These are phyloP conservation scores for Polyergus mexicanus DNA, from an alignment of 1,140 invertebrate species.

Conservation along the genomic window DNA sequence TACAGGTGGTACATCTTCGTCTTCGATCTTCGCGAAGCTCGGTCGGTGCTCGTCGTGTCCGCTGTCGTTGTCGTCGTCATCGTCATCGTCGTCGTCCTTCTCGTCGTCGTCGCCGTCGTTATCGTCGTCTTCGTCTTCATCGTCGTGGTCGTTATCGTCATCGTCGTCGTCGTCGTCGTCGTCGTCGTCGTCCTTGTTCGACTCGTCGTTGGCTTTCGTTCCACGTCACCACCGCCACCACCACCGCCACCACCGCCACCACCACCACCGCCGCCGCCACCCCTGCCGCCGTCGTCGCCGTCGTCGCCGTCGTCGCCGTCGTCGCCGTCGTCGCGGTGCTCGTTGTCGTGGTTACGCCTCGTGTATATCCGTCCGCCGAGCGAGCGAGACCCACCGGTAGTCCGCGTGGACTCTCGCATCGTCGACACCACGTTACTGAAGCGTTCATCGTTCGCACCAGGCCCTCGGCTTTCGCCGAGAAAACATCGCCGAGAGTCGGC, in stretches of 20 bases:
- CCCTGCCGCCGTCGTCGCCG: background rate
- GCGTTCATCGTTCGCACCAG: background rate
- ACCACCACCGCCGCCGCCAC: background rate
- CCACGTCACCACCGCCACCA: constrained; percentile 15
- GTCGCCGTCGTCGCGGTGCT: constrained; percentile 37
- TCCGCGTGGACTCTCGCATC: constrained; percentile 30
- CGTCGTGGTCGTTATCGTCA: background rate
- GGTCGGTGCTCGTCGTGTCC: constrained; percentile 35
- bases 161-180: constrained; percentile 23
- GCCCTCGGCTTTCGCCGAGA: background rate
- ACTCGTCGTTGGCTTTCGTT: constrained; percentile 33
- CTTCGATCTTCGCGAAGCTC: constrained; percentile 70
- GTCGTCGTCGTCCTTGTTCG: constrained; percentile 50
- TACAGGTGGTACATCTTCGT: constrained; percentile 85
- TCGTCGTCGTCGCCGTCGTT: constrained; percentile 1
- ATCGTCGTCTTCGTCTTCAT: background rate
- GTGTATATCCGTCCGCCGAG: constrained; percentile 60
- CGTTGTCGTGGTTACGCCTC: constrained; percentile 66
- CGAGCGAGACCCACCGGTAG: constrained; percentile 24
- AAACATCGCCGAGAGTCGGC: background rate
- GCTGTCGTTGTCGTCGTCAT: constrained; percentile 14
- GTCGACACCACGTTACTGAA: background rate
- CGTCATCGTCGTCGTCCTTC: background rate
- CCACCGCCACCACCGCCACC: background rate
- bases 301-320: constrained; percentile 48